Base-by-base conservation (phyloP, 2,888 invertebrate genomes). In the Neelides folsomi region DNA sequence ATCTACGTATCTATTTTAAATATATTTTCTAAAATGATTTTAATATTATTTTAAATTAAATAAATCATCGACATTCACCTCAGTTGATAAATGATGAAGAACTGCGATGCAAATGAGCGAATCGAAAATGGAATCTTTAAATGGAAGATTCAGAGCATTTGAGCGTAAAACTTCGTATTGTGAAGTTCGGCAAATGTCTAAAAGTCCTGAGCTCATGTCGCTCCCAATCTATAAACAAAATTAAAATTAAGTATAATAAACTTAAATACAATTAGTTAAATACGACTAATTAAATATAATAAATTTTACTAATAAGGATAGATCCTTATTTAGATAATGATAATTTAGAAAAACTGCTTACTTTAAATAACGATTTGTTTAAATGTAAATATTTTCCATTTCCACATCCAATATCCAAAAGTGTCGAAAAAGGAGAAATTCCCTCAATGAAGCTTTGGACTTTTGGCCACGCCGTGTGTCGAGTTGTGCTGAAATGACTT, bases 401-500 rank as follows among this genome's bases (percentile, higher is more conserved):
- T 9, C 98, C 98, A 71, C 95, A 94, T 6, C 98, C 98, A 37
- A 95, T 79, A 71, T 99, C 98, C 4, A 93, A 68, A 12, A 97
- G 68, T 9, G 92, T 68, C 1, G 84, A 79, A 0, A 85, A 86
- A 0, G 69, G 53, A 0, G 77, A 69, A 58, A 89, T 78, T 5
- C 72, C 73, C 13, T 76, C 70, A 27, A 92, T 72, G 72, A 97
- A 98, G 59, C 82, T 74, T 1, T 79, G 74, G 1, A 98, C 92
- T 59, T 80, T 80, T 0, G 93, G 94, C 98, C 98, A 98, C 15
- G 87, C 85, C 65, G 83, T 86, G 70, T 92, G 89, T 12, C 98
- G 77, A 0, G 97, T 98, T 63, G 84, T 82, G 70, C 89, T 92
- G 71, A 98, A 98, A 72, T 98, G 97, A 39, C 75, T 73, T 0